Percentiles rank a stretch among this genome's conserved stretches.
These are phyloP conservation scores for Gymnopithys bicolor DNA, from an alignment of 2,797 vertebrate genomes.

Conservation along the genomic window DNA sequence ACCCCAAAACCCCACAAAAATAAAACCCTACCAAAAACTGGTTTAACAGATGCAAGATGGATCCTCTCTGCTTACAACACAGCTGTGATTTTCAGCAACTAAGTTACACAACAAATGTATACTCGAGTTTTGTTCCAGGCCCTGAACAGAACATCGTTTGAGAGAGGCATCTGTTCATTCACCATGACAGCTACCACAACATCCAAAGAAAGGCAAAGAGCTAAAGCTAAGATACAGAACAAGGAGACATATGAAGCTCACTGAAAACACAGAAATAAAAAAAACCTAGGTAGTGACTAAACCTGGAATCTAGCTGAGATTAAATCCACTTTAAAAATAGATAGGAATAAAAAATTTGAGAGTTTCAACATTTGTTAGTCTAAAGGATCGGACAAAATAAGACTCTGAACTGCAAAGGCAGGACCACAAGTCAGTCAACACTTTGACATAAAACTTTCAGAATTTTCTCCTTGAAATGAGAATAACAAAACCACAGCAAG, in stretches of 20 bases:
- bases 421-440: neutral
- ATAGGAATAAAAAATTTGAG: neutral
- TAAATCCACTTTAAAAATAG: neutral
- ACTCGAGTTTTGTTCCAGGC: neutral
- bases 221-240: neutral
- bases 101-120: slow-evolving; percentile 29
- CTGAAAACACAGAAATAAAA: neutral
- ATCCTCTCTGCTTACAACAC: neutral
- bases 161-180: slow-evolving; percentile 28
- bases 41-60: neutral
- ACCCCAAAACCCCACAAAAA: neutral
- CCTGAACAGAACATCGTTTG: neutral
- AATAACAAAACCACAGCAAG: neutral
- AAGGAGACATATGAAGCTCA: neutral
- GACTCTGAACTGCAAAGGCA: neutral
- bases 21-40: neutral
- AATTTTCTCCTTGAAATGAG: neutral
- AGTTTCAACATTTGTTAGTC: neutral
- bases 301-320: neutral
- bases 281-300: neutral
- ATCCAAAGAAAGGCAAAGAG: neutral
- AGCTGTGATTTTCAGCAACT: slow-evolving; percentile 20
- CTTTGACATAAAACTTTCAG: neutral
- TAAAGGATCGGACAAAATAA: neutral
- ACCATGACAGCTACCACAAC: neutral